Conservation (phyloP, 2,888 invertebrate genomes). For the Drosophila affinis region DNA sequence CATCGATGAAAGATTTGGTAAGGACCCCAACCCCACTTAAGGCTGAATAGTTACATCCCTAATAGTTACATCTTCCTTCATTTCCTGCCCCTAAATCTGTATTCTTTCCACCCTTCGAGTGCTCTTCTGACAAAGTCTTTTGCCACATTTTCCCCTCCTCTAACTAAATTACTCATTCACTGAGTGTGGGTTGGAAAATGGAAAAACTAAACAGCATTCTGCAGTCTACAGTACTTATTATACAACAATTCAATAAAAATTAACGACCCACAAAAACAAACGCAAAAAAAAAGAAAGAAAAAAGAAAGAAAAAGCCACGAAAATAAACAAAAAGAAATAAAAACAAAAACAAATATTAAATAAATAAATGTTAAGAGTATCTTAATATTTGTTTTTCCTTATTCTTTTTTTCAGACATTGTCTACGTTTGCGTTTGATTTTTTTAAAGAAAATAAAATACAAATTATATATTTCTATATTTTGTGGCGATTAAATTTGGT, state of each 20-base stretch:
- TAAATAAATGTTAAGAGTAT: constrained; percentile 30
- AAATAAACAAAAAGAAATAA: constrained; percentile 45
- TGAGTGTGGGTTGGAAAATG: neutral
- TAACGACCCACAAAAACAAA: constrained; percentile 49
- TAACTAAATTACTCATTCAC: neutral
- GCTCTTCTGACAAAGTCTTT: neutral
- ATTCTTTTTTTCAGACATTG: constrained; percentile 7
- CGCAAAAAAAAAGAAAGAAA: constrained; percentile 18
- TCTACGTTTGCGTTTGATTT: constrained; percentile 16
- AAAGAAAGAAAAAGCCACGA: constrained; percentile 21
- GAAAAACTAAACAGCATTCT: constrained; percentile 4
- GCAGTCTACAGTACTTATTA: constrained; percentile 31
- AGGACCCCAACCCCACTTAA: neutral
- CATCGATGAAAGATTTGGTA: too few relatives aligned
- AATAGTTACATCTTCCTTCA: too few relatives aligned
- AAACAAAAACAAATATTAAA: constrained; percentile 22
- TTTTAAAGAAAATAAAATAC: constrained; percentile 14
- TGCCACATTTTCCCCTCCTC: neutral
- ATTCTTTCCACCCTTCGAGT: too few relatives aligned
- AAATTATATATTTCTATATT: constrained; percentile 33
- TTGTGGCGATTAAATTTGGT: constrained; percentile 59
- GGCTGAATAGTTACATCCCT: neutral
- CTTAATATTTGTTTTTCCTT: neutral
- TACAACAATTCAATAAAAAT: constrained; percentile 71
- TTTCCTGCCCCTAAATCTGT: neutral